Percentiles rank a stretch among this genome's conserved stretches.
Evolutionary conservation across 2,113 vertebrate species (phyloP).

Genomic region (Hassar affinis): DNA sequence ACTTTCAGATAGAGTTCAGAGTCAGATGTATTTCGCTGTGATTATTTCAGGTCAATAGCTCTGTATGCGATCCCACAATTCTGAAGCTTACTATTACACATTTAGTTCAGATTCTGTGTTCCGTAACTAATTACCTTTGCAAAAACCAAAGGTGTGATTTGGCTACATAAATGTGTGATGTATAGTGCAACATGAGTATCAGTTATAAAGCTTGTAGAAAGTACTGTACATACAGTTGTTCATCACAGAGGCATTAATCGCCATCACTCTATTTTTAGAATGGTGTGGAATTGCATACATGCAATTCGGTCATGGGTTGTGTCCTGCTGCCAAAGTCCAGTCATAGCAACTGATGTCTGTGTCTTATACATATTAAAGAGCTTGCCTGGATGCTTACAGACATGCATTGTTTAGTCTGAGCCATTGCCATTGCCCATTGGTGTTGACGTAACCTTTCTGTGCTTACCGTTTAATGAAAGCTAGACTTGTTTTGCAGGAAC

Average conservation of each 20-base stretch:
- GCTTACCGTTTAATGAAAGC: not conserved
- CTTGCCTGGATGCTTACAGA: not conserved
- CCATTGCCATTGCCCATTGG: not conserved
- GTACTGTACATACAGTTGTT: conserved; percentile 6
- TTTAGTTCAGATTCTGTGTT: not conserved
- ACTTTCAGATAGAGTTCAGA: not conserved
- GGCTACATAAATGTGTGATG: not conserved
- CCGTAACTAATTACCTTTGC: not conserved
- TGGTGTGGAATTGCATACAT: conserved; percentile 31
- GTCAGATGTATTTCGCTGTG: not conserved
- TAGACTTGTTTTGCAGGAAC: not conserved
- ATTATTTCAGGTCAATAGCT: not conserved
- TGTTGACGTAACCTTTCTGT: not conserved
- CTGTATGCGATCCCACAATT: not conserved
- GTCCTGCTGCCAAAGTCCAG: not conserved
- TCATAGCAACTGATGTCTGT: conserved; percentile 30
- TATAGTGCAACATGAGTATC: not conserved
- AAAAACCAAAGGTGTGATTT: not conserved
- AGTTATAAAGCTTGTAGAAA: not conserved
- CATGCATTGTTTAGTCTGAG: not conserved
- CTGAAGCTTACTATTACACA: not conserved
- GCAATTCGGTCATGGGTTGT: conserved; percentile 19
- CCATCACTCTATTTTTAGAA: conserved; percentile 35
- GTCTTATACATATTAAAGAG: not conserved
- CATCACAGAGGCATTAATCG: not conserved